Percentiles rank a stretch among this genome's conserved stretches.
These are phyloP conservation scores for Sminthurides bifidus DNA, from an alignment of 1,140 invertebrate genomes.

Conservation along the genomic window DNA sequence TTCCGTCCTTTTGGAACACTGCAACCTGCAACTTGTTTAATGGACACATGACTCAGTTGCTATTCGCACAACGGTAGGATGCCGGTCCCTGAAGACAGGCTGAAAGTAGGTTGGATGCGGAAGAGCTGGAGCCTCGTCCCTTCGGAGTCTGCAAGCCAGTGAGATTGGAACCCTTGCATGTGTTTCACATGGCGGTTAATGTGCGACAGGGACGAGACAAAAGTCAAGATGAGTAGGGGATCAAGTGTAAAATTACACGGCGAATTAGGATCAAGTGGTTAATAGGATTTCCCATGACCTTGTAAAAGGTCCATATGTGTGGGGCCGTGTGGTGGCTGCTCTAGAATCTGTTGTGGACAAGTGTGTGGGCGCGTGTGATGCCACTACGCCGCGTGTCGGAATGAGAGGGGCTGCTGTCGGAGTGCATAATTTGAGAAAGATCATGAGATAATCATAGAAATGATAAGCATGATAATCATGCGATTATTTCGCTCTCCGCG, in stretches of 20 bases:
- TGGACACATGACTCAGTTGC: no score
- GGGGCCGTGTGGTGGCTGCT: no score
- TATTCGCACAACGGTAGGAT: no score
- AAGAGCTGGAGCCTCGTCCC: background rate
- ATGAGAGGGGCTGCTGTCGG: no score
- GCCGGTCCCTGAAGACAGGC: no score
- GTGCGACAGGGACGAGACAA: background rate
- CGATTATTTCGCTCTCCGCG: no score
- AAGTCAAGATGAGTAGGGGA: background rate
- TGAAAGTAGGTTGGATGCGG: background rate
- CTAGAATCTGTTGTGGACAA: no score
- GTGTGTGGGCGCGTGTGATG: slow-evolving; percentile 12
- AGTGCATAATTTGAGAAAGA: no score
- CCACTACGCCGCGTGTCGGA: slow-evolving; percentile 9
- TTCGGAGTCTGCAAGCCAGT: background rate
- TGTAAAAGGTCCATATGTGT: slow-evolving; percentile 22
- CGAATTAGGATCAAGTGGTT: slow-evolving; percentile 20
- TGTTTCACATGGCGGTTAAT: background rate
- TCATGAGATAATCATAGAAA: no score
- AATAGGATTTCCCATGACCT: slow-evolving; percentile 32
- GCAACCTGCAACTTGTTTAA: no score
- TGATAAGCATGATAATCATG: no score
- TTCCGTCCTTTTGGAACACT: no score
- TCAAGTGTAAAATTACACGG: slow-evolving; percentile 20
- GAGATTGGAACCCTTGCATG: background rate